Base-by-base conservation (phyloP, 92 coral and sea anemone genomes). In the Micromussa lordhowensis region DNA sequence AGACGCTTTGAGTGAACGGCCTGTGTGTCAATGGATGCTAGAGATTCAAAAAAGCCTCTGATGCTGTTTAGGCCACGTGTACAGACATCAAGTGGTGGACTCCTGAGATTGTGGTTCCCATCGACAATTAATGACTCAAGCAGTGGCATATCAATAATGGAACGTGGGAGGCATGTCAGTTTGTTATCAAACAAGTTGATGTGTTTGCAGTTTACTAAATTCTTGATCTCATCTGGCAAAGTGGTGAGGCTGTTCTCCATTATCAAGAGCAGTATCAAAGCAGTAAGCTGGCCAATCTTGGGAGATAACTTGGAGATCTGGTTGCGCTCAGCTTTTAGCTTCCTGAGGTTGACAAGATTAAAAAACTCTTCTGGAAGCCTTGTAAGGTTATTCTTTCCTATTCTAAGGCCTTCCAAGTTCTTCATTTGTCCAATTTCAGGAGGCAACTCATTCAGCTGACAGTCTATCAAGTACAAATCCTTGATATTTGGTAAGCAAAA, bases 11-110 rank as follows among this genome's bases (percentile, higher is more conserved):
- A 91, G 88, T 97, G 95, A 18, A 97, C 92, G 3, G 85, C 76
- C 61, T 80, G 75, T 0, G 92, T 77, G 26, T 90, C 69, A 24
- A 84, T 82, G 59, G 89, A 88, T 21, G 83, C 92, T 38, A 77
- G 32, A 29, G 92, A 91, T 82, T 94, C 91, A 88, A 95, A 95
- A 68, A 79, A 97, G 14, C 95, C 94, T 58, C 57, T 85, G 77
- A 97, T 94, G 48, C 95, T 95, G 18, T 91, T 81, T 17, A 97
- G 84, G 3, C 99, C 99, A 59, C 92, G 90, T 53, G 76, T 73
- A 82, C 99, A 95, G 32, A 96, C 92, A 78, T 88, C 88, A n/a
- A 97, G 82, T 0, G 99, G 99, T 57, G 99, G 99, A 61, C 71
- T 85, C 29, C 94, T 95, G 6, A 97, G 92, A 40, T 94, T 91